Base-by-base conservation (phyloP, 2,113 vertebrate genomes). In the Vicugna pacos region DNA sequence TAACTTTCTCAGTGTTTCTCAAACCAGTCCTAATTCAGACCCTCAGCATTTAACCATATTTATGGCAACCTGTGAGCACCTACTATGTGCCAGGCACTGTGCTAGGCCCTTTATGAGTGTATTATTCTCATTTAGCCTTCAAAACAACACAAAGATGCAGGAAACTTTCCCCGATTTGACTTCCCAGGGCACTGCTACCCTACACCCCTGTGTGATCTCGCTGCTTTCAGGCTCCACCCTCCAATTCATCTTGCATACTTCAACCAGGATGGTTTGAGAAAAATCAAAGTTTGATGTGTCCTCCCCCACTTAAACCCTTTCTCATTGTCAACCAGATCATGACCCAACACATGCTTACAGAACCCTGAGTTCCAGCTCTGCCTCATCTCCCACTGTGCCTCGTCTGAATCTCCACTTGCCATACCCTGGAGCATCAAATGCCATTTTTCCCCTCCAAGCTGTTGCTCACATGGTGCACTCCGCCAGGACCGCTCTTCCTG, bases 341-440 rank as follows among this genome's bases (percentile, higher is more conserved):
- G 73, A 48, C 15, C 26, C 35, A 19, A 17, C 20, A 8, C 28
- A 79, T 56, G 65, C 56, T 30, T 4, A 1, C 24, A 8, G 73
- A 26, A 1, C 60, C 58, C 48, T 1, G n/a, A 28, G 69, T 35
- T 16, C 88, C 62, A 13, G 13, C 16, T 10, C 8, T 7, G 56
- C 70, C 1, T 58, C 46, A 0, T n/a, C 24, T 12, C 50, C 42
- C 26, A 3, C 15, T 0, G 30, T 8, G 30, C 26, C 69, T 56
- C 35, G 0, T 11, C n/a, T 38, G 80, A 22, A 7, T 26, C 65
- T 52, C 20, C 20, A 5, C 38, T 16, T 16, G 56, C 46, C 16
- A 15, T 6, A 20, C 20, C 48, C 28, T 7, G 58, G 56, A 20
- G 70, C 13, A 7, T 7, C 80, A 17, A 3, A 0, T 0, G 16